phyloP scores from a whole-genome alignment of 2,113 vertebrate genomes.

The Ondatra zibethicus region DNA sequence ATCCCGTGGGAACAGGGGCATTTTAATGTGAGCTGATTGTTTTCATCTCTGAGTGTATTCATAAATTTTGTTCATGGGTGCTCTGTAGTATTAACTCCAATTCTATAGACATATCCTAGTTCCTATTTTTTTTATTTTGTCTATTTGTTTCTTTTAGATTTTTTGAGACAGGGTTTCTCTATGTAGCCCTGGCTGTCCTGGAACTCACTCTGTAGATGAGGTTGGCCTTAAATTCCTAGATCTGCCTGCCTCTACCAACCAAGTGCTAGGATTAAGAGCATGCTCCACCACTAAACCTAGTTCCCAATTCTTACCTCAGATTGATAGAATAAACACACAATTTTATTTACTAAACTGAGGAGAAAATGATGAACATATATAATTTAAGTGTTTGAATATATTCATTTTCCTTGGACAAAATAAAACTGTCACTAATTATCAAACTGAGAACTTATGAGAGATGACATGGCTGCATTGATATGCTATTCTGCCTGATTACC shows the following conservation, averaged over 20 bases:
- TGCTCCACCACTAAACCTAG: no score
- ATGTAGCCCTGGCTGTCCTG: no score
- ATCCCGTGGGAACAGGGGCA: fast-evolving
- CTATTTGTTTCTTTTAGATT: neutral
- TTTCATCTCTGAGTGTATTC: neutral
- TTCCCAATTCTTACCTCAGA: neutral
- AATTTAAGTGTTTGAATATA: neutral
- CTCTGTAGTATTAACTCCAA: neutral
- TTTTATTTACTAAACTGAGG: neutral
- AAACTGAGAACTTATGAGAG: neutral
- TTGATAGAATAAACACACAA: neutral
- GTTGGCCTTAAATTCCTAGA: neutral
- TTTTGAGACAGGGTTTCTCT: neutral
- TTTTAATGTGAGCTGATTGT: neutral
- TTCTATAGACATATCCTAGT: neutral
- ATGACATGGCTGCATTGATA: neutral
- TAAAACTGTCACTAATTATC: neutral
- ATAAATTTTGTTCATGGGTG: neutral
- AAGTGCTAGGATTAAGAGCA: neutral
- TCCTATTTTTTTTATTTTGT: neutral
- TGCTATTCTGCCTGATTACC: neutral
- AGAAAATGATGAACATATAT: neutral
- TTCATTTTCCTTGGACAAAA: conserved; percentile 27
- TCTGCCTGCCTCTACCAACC: neutral
- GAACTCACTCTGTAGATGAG: neutral